Base-by-base conservation (phyloP, 2,888 invertebrate genomes). In the Dastarcus helophoroides region DNA sequence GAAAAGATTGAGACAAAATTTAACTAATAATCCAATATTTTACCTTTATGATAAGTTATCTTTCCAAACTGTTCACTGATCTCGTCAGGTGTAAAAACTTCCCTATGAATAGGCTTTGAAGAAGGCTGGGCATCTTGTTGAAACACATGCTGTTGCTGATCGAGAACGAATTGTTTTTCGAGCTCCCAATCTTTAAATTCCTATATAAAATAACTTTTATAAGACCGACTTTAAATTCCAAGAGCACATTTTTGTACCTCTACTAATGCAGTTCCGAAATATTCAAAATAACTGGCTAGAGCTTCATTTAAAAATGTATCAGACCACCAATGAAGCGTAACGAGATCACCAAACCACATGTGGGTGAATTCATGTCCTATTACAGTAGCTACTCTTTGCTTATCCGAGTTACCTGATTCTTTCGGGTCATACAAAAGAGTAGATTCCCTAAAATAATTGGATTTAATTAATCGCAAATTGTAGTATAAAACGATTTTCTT, bases 331-430 rank as follows among this genome's bases (percentile, higher is more conserved):
- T 73, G 69, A 32, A 76, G 73, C 1, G 82, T 80, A 10, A 83
- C 75, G 10, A 78, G 62, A 50, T 83, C 79, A 4, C 84, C 84
- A 44, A 84, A 81, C 83, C 84, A 84, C 68, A 78, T 79, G 53
- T 89, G 88, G 1, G 80, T 73, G 29, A 84, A 56, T 56, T 89
- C 88, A 48, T 89, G 88, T 1, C 79, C 68, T 3, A 82, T 66
- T 2, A 76, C 73, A 12, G 74, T 68, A 1, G 76, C 74, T 2
- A 81, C 68, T 27, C 68, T 64, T 44, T 81, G 76, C 42, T 70
- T 69, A 39, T 73, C 69, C 40, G 63, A 65, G 17, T 72, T 64
- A 14, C 73, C 64, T 0, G 68, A 65, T 16, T 68, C 54, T 0
- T 41, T 32, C 11, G 47, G 44, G 31, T 65, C 58, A 41, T 63